phyloP scores from a whole-genome alignment of 2,797 vertebrate species.

The Fringilla coelebs region DNA sequence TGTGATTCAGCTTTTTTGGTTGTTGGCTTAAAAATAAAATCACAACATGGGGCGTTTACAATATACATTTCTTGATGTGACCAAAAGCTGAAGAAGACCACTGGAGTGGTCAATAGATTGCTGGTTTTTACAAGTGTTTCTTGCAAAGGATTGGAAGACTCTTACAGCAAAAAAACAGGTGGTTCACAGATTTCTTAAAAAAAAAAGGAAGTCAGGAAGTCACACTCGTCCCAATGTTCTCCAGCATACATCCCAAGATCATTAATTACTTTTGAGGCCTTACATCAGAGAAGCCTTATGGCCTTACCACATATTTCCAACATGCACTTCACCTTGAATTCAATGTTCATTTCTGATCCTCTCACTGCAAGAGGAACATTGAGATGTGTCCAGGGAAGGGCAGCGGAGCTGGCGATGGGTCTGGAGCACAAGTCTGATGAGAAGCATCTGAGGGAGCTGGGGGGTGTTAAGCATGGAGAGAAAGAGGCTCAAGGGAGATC shows the following conservation, averaged over 20 bases:
- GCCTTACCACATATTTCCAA: background rate
- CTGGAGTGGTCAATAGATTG: fast-evolving
- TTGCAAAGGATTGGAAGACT: background rate
- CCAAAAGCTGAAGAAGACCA: background rate
- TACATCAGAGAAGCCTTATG: background rate
- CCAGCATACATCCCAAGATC: background rate
- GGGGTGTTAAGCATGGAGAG: background rate
- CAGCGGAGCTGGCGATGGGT: fast-evolving
- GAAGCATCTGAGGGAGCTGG: background rate
- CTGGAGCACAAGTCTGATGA: background rate
- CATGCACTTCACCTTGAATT: background rate
- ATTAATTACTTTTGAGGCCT: background rate
- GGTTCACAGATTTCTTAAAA: background rate
- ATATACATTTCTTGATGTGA: fast-evolving
- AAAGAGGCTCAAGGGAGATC: background rate
- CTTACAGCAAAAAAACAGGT: background rate
- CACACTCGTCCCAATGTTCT: background rate
- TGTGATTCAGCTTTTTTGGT: background rate
- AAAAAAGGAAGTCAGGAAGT: background rate
- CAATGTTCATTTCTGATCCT: background rate
- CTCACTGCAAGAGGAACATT: background rate
- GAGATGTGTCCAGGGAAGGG: background rate
- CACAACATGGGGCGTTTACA: background rate
- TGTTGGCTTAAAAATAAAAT: background rate
- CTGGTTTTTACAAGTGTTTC: background rate